Percentiles rank a stretch among this genome's conserved stretches.
phyloP scores from a whole-genome alignment of 2,888 invertebrate species.

The Heterodera filipjevi region DNA sequence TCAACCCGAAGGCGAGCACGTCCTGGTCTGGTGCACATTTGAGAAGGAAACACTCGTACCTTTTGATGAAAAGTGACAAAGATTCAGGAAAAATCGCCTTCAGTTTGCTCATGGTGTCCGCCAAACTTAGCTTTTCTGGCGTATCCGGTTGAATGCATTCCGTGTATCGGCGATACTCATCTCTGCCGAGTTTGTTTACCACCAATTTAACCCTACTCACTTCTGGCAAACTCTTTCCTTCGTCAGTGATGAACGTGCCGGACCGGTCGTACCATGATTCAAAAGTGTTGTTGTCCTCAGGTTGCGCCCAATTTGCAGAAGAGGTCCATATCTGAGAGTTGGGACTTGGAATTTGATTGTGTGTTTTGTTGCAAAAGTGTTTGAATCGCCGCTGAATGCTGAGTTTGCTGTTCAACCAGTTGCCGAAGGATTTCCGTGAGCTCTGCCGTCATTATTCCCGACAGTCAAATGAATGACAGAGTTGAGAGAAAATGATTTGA shows the following conservation, averaged over 20 bases:
- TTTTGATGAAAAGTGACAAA: too few species aligned
- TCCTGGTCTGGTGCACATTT: background rate
- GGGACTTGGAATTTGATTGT: too few species aligned
- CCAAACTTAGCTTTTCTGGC: too few species aligned
- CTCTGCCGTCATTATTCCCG: too few species aligned
- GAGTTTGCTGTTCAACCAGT: too few species aligned
- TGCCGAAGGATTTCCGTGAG: background rate
- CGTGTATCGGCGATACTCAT: background rate
- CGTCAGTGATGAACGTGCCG: slow-evolving; percentile 16
- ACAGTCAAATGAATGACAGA: too few species aligned
- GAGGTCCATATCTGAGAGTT: background rate
- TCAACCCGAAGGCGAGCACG: background rate
- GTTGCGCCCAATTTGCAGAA: background rate
- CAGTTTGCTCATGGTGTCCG: too few species aligned
- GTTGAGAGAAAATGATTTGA: too few species aligned
- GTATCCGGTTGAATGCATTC: too few species aligned
- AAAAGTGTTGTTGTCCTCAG: slow-evolving; percentile 10
- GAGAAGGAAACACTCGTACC: background rate
- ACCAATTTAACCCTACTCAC: slow-evolving; percentile 8
- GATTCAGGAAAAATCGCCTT: too few species aligned
- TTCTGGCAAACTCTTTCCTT: slow-evolving; percentile 13
- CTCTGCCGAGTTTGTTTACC: slow-evolving; percentile 11
- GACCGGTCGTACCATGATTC: slow-evolving; percentile 21
- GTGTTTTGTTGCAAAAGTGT: too few species aligned
- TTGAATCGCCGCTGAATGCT: too few species aligned